Percentiles rank a stretch among this genome's conserved stretches.
Conservation (phyloP, 2,113 vertebrate species). For the Corythoichthys haematopterus region DNA sequence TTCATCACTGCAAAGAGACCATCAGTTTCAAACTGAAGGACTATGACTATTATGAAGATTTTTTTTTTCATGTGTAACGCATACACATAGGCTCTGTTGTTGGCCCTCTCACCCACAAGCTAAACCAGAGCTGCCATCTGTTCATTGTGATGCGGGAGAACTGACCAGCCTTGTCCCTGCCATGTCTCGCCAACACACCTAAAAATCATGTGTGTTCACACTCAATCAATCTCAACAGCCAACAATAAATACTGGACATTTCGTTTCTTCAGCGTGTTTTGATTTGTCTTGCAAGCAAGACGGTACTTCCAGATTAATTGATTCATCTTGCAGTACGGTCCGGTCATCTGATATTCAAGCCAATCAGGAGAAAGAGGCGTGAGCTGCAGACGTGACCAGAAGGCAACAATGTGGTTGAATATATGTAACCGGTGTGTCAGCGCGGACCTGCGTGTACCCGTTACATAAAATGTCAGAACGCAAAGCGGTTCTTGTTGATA, state of each 20-base stretch:
- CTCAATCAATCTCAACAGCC: slow-evolving; percentile 23
- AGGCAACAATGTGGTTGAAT: no score
- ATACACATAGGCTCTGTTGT: slow-evolving; percentile 51
- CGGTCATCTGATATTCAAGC: no score
- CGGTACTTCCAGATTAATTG: no score
- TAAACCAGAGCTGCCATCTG: slow-evolving; percentile 73
- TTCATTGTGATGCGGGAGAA: slow-evolving; percentile 55
- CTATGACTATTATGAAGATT: not conserved
- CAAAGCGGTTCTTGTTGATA: no score
- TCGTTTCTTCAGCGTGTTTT: not conserved
- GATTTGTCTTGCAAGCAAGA: no score
- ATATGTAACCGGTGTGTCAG: no score
- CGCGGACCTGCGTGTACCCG: no score
- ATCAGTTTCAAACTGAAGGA: slow-evolving; percentile 4
- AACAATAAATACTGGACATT: slow-evolving; percentile 14
- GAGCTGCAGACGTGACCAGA: no score
- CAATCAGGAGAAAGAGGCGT: no score
- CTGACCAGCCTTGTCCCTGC: slow-evolving; percentile 53
- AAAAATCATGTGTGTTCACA: slow-evolving; percentile 47
- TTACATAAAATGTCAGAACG: no score
- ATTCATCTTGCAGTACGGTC: no score
- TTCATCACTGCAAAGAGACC: not conserved
- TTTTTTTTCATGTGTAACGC: slow-evolving; percentile 32
- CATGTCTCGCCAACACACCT: slow-evolving; percentile 54
- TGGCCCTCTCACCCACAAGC: slow-evolving; percentile 62